Base-by-base conservation (phyloP, 2,797 vertebrate species). In the Gobio occitaniae region DNA sequence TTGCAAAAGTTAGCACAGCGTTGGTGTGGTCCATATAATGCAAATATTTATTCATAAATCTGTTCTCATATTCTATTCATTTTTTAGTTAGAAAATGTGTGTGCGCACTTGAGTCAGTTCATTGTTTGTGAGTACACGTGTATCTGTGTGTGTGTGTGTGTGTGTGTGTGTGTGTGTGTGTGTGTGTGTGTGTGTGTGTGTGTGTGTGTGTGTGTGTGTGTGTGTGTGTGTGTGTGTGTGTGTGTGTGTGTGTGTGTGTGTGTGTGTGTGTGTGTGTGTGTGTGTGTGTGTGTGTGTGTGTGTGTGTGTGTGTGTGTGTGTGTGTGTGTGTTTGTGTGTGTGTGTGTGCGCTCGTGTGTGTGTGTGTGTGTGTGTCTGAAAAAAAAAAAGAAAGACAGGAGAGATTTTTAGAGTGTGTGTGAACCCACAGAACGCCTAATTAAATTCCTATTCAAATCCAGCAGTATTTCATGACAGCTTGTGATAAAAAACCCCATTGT, bases 401-500 rank as follows among this genome's bases (percentile, higher is more conserved):
- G 38, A 92, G 91, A 95, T 95, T 95, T 95, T 93, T 91, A 93
- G 94, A 94, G 93, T 94, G 93, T 93, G 92, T 92, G 92, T 91
- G 92, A 92, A 93, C 92, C 94, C 48, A 92, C 93, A 90, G 93
- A 93, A 94, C 89, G 94, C 93, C 92, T 95, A 95, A 95, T 96
- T 95, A 95, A 95, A 96, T 95, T 95, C 93, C 93, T 94, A 95
- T 95, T 95, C 95, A 96, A 95, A 95, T 96, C 93, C 93, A 93
- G 94, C 92, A 83, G 93, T 94, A 94, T 95, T 95, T 92, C 93
- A 93, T 95, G 94, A 95, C 94, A 94, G 94, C 93, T 85, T 78
- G 93, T 95, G 95, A 95, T 96, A 95, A 96, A 96, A 95, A 96
- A 93, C 93, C 95, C 94, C 94, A 94, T 95, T 95, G 94, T 95